Evolutionary conservation across 2,888 invertebrate species (phyloP).

Genomic region (Hirtodrosophila confusa): DNA sequence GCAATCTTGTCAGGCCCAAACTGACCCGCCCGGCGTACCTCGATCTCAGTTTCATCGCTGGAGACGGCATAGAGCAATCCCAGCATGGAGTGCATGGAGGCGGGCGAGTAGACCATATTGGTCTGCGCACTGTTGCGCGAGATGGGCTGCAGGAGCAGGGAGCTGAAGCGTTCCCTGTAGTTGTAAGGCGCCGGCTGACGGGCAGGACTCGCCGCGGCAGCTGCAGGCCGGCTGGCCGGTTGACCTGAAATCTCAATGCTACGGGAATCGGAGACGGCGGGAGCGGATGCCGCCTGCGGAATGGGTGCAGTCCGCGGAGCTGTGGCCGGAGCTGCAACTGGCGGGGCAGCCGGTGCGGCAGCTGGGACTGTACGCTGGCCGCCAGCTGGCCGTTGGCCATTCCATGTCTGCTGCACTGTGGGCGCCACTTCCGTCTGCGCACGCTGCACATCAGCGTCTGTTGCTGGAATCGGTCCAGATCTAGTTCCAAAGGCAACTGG

Average conservation of each 20-base stretch:
- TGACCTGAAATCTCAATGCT: too few relatives aligned
- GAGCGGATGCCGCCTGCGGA: too few relatives aligned
- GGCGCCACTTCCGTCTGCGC: neutral
- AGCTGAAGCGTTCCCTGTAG: slow-evolving; percentile 63
- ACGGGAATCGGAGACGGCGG: too few relatives aligned
- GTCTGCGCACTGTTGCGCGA: slow-evolving; percentile 16
- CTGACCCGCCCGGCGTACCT: slow-evolving; percentile 58
- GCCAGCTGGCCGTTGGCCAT: neutral
- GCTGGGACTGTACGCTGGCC: neutral
- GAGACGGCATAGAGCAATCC: slow-evolving; percentile 90
- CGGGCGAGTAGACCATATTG: slow-evolving; percentile 79
- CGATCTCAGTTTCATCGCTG: slow-evolving; percentile 83
- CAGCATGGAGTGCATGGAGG: slow-evolving; percentile 89
- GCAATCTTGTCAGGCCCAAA: slow-evolving; percentile 16
- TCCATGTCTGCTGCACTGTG: slow-evolving; percentile 17
- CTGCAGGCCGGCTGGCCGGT: neutral
- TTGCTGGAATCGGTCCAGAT: slow-evolving; percentile 2
- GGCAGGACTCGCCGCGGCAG: slow-evolving; percentile 14
- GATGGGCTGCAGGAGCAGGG: slow-evolving; percentile 62
- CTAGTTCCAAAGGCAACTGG: neutral
- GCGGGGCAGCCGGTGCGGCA: neutral
- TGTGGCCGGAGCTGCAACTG: neutral
- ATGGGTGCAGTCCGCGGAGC: neutral
- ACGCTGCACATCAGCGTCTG: slow-evolving; percentile 15
- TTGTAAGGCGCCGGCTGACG: slow-evolving; percentile 44